A percentile compares a stretch with the other conserved stretches of the same genome.
phyloP scores from a whole-genome alignment of 2,113 vertebrate genomes.

The Phyllopteryx taeniolatus region DNA sequence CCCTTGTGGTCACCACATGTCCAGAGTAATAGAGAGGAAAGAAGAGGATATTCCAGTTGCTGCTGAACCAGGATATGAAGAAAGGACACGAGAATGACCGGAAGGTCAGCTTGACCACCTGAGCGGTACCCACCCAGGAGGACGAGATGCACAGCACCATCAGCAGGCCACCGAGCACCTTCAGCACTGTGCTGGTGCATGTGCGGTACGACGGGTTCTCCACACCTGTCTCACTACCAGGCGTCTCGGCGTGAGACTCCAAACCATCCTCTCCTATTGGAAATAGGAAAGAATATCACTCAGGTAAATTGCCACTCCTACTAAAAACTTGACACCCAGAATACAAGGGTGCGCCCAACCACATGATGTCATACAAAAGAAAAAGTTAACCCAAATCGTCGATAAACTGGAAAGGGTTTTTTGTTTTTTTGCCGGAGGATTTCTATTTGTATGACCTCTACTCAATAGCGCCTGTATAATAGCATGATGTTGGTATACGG shows the following conservation, averaged over 20 bases:
- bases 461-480: background rate
- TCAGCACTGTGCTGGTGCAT: slow-evolving; percentile 79
- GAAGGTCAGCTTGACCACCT: slow-evolving; percentile 95
- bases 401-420: too few species aligned
- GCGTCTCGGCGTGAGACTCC: slow-evolving; percentile 82
- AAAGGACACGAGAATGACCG: slow-evolving; percentile 98
- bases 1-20: slow-evolving; percentile 85
- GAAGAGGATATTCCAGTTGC: slow-evolving; percentile 99
- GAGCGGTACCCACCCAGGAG: slow-evolving; percentile 96
- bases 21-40: slow-evolving; percentile 97
- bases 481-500: background rate
- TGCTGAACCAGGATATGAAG: slow-evolving; percentile 99
- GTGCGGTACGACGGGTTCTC: slow-evolving; percentile 78
- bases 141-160: slow-evolving; percentile 92
- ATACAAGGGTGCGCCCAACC: slow-evolving; percentile 47
- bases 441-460: background rate
- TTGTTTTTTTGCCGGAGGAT: too few species aligned
- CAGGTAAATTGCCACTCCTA: background rate
- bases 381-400: background rate
- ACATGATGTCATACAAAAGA: slow-evolving; percentile 53
- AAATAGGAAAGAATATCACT: background rate
- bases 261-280: slow-evolving; percentile 85
- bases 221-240: slow-evolving; percentile 69
- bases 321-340: slow-evolving; percentile 46
- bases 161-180: slow-evolving; percentile 90